These are phyloP conservation scores for Channa striata DNA, from an alignment of 2,797 vertebrate species.

Conservation along the genomic window DNA sequence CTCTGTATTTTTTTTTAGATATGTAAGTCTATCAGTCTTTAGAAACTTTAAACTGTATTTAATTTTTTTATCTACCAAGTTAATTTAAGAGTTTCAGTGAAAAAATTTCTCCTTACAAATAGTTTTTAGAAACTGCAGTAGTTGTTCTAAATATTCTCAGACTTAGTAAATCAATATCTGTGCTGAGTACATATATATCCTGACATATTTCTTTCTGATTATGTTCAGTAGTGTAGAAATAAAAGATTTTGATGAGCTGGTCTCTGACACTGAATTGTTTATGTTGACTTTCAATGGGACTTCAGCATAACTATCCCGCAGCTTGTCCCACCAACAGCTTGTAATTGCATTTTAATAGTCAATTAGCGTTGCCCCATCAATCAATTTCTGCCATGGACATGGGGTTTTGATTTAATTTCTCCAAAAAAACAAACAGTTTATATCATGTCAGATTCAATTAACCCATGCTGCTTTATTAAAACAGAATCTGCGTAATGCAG, in stretches of 20 bases:
- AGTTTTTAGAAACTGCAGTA: too few relatives aligned
- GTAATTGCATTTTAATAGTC: conserved; percentile 89
- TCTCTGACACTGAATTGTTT: conserved; percentile 25
- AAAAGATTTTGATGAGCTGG: neutral
- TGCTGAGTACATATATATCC: neutral
- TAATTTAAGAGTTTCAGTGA: too few relatives aligned
- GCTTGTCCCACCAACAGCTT: conserved; percentile 79
- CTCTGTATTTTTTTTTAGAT: too few relatives aligned
- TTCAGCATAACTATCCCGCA: conserved; percentile 47
- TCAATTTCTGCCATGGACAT: conserved; percentile 78
- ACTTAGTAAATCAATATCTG: too few relatives aligned
- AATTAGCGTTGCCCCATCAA: conserved; percentile 86
- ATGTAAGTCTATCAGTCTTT: too few relatives aligned
- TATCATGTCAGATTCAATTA: conserved; percentile 81
- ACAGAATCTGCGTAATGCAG: conserved; percentile 13
- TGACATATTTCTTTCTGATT: neutral
- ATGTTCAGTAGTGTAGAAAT: neutral
- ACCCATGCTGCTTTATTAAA: conserved; percentile 75
- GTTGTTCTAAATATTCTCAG: too few relatives aligned
- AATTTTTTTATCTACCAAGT: too few relatives aligned
- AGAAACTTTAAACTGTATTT: too few relatives aligned
- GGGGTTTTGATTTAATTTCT: conserved; percentile 80
- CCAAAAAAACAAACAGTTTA: conserved; percentile 76
- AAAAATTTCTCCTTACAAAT: too few relatives aligned
- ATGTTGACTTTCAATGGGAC: conserved; percentile 69